These are phyloP conservation scores for Drosophila albomicans DNA, from an alignment of 1,140 invertebrate species.

Conservation along the genomic window DNA sequence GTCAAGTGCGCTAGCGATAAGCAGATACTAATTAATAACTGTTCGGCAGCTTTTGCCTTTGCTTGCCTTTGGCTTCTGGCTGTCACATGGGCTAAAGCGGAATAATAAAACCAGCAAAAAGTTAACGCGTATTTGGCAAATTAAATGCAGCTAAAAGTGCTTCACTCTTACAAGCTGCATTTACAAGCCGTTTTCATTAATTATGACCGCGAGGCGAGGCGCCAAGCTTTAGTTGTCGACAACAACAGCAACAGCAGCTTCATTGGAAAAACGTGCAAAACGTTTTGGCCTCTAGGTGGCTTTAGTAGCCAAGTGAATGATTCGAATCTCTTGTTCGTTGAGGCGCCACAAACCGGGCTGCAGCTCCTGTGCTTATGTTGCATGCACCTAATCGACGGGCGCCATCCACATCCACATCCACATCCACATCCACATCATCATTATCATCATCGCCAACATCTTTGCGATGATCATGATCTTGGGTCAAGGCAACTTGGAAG, in stretches of 20 bases:
- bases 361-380: slow-evolving; percentile 51
- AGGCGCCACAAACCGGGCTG: slow-evolving; percentile 61
- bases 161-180: slow-evolving; percentile 35
- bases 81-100: slow-evolving; percentile 58
- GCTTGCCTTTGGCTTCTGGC: slow-evolving; percentile 41
- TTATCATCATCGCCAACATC: slow-evolving; percentile 36
- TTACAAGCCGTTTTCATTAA: slow-evolving; percentile 72
- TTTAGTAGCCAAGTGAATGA: slow-evolving; percentile 72
- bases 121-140: slow-evolving; percentile 48
- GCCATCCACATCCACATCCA: slow-evolving; percentile 63
- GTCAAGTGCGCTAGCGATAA: slow-evolving; percentile 69
- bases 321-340: slow-evolving; percentile 61
- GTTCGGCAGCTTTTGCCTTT: slow-evolving; percentile 24
- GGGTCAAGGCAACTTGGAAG: slow-evolving; percentile 64
- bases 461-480: slow-evolving; percentile 33
- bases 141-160: slow-evolving; percentile 42
- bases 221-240: background rate
- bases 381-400: slow-evolving; percentile 73
- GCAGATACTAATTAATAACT: slow-evolving; percentile 81
- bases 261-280: slow-evolving; percentile 82
- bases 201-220: slow-evolving; percentile 68
- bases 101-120: slow-evolving; percentile 5
- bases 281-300: slow-evolving; percentile 59
- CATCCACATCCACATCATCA: slow-evolving; percentile 59
- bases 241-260: slow-evolving; percentile 45